Percentiles rank a stretch among this genome's conserved stretches.
phyloP scores from a whole-genome alignment of 2,797 vertebrate genomes.

The Intellagama lesueurii region DNA sequence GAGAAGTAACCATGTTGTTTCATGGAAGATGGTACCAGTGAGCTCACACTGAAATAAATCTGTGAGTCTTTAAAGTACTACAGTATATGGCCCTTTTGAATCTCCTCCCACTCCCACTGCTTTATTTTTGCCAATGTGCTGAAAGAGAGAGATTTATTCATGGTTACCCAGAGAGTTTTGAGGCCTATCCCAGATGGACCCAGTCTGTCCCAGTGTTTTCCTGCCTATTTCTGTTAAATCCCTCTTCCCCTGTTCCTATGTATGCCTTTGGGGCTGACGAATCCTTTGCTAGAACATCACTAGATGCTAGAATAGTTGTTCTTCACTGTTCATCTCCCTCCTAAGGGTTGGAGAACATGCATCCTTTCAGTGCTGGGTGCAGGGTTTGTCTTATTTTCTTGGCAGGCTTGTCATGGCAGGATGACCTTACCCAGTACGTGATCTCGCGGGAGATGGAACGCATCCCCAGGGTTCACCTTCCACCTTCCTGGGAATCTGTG shows the following conservation, averaged over 20 bases:
- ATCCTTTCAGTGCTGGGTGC: not conserved
- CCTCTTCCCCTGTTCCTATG: not conserved
- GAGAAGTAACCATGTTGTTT: too few relatives aligned
- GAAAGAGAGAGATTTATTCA: not conserved
- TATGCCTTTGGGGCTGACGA: not conserved
- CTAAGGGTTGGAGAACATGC: not conserved
- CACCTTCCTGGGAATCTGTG: constrained; percentile 59
- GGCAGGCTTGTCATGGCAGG: constrained; percentile 94
- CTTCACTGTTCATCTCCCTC: not conserved
- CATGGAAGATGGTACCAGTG: too few relatives aligned
- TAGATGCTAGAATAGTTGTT: not conserved
- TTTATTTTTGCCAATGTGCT: too few relatives aligned
- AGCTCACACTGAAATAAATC: too few relatives aligned
- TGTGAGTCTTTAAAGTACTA: too few relatives aligned
- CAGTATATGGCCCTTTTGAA: too few relatives aligned
- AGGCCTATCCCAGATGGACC: not conserved
- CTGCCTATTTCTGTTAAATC: not conserved
- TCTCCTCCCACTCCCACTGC: too few relatives aligned
- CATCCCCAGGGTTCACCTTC: constrained; percentile 84
- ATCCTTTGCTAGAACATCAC: not conserved
- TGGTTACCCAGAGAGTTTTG: not conserved
- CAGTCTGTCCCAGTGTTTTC: not conserved
- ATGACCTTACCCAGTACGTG: constrained; percentile 93
- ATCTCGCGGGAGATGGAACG: constrained; percentile 95
- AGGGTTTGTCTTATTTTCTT: not conserved